phyloP scores from a whole-genome alignment of 2,888 invertebrate species.

The Eupithecia tripunctaria region DNA sequence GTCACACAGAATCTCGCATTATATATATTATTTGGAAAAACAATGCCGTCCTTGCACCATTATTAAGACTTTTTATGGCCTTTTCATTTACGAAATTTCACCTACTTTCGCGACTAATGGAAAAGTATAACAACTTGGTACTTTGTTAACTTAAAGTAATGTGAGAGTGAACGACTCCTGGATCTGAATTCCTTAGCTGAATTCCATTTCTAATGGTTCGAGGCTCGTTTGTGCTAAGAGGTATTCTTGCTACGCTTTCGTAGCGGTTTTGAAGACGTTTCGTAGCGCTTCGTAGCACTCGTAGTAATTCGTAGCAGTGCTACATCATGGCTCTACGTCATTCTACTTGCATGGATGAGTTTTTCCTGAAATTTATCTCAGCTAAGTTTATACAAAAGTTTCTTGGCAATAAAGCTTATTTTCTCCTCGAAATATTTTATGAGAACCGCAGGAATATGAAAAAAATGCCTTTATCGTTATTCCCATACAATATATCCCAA shows the following conservation, averaged over 20 bases:
- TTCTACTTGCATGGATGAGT: not conserved
- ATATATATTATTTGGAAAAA: constrained; percentile 83
- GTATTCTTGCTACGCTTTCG: not conserved
- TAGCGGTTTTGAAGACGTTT: not conserved
- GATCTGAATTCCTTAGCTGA: not conserved
- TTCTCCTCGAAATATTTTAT: not conserved
- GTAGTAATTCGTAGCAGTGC: constrained; percentile 12
- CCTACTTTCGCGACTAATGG: constrained; percentile 13
- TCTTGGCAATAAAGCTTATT: constrained; percentile 25
- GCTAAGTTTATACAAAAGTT: constrained; percentile 19
- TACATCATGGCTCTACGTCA: not conserved
- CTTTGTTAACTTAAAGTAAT: constrained; percentile 7
- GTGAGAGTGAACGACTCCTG: constrained; percentile 6
- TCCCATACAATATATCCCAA: too few relatives aligned
- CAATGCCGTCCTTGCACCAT: constrained; percentile 76
- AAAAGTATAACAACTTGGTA: constrained; percentile 17
- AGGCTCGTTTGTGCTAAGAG: not conserved
- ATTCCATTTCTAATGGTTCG: constrained; percentile 1
- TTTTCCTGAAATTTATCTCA: constrained; percentile 19
- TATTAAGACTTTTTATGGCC: constrained; percentile 77
- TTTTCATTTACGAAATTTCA: constrained; percentile 46
- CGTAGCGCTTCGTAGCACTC: constrained; percentile 8
- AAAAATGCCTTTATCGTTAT: not conserved
- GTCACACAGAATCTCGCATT: constrained; percentile 78
- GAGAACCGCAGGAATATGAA: not conserved